Percentiles rank a stretch among this genome's conserved stretches.
Conservation (phyloP, 2,888 invertebrate genomes). For the Hanleya hanleyi region DNA sequence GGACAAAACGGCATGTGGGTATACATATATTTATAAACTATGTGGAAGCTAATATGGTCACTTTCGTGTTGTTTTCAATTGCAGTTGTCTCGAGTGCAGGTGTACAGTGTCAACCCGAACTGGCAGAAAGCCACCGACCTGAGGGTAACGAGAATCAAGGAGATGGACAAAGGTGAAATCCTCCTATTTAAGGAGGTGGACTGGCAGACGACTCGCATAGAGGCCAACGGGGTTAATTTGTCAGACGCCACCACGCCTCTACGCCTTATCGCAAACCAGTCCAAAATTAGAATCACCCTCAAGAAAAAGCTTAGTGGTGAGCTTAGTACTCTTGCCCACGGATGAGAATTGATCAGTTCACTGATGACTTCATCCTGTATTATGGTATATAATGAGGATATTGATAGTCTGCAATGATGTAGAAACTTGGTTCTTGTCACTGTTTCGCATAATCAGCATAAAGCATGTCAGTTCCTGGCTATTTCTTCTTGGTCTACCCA, state of each 20-base stretch:
- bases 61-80: conserved; percentile 53
- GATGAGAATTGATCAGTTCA: too few species aligned
- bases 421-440: too few species aligned
- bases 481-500: too few species aligned
- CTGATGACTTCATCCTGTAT: too few species aligned
- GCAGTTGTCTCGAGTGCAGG: conserved; percentile 91
- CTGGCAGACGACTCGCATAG: conserved; percentile 97
- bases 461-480: too few species aligned
- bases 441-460: too few species aligned
- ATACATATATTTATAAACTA: too few species aligned
- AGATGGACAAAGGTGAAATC: conserved; percentile 89
- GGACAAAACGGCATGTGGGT: too few species aligned
- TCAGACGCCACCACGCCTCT: conserved; percentile 81
- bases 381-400: too few species aligned
- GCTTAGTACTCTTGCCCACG: too few species aligned
- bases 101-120: conserved; percentile 94
- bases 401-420: too few species aligned
- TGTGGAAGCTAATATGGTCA: too few species aligned
- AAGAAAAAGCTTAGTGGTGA: conserved; percentile 92
- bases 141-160: conserved; percentile 92
- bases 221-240: conserved; percentile 85
- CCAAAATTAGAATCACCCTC: conserved; percentile 94
- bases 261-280: conserved; percentile 92
- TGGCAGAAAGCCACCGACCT: conserved; percentile 89
- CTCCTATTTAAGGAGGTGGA: conserved; percentile 94